These are phyloP conservation scores for Globodera rostochiensis DNA, from an alignment of 1,140 invertebrate species.

Conservation along the genomic window DNA sequence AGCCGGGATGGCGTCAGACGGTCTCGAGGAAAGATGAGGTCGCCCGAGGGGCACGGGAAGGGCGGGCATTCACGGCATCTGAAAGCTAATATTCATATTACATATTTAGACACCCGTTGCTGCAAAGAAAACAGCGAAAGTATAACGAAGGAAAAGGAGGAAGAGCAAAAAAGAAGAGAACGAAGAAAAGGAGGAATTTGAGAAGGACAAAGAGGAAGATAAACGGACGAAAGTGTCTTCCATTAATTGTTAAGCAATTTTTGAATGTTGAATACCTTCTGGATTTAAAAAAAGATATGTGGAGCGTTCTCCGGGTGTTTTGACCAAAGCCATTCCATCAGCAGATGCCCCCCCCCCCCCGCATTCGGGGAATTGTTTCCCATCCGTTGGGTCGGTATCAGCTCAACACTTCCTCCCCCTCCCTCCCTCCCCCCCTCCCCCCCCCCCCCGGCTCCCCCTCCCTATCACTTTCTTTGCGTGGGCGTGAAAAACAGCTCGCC, in stretches of 20 bases:
- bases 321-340: too few species aligned
- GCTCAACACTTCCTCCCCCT: too few species aligned
- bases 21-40: conserved; percentile 8
- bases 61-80: too few species aligned
- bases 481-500: neutral
- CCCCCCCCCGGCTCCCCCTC: neutral
- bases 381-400: too few species aligned
- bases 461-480: conserved; percentile 10
- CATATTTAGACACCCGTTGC: too few species aligned
- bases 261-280: neutral
- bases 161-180: neutral
- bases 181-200: neutral
- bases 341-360: too few species aligned
- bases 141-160: neutral
- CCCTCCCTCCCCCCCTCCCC: neutral
- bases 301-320: too few species aligned
- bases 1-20: conserved; percentile 17
- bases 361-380: too few species aligned
- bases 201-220: neutral
- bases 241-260: neutral
- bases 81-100: too few species aligned
- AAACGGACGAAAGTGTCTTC: neutral
- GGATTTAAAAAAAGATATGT: too few species aligned
- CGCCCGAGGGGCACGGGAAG: neutral
- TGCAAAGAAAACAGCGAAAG: neutral